Percentiles rank a stretch among this genome's conserved stretches.
phyloP scores from a whole-genome alignment of 2,113 vertebrate genomes.

The Lagopus muta region DNA sequence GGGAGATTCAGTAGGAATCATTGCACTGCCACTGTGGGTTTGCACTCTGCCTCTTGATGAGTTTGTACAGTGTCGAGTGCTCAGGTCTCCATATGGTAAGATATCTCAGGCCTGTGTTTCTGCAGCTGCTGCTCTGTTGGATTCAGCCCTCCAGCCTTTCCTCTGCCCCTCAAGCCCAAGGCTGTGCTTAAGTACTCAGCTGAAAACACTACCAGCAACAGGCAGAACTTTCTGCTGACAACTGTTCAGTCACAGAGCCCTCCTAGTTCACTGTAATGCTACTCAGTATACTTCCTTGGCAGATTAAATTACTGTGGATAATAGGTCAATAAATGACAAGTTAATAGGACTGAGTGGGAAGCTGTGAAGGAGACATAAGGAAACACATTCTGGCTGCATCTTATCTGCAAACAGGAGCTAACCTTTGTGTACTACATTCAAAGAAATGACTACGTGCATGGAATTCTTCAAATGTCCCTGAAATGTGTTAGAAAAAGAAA shows the following conservation, averaged over 20 bases:
- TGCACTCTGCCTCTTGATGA: background rate
- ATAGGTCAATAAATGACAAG: background rate
- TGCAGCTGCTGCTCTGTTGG: background rate
- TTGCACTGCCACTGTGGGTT: background rate
- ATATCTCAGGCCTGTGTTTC: background rate
- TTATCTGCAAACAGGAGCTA: background rate
- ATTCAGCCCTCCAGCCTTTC: fast-evolving
- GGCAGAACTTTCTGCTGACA: background rate
- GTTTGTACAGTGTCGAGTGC: background rate
- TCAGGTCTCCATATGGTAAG: background rate
- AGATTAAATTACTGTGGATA: background rate
- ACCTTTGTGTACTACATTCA: background rate
- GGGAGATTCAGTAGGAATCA: background rate
- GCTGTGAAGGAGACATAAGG: background rate
- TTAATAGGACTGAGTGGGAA: background rate
- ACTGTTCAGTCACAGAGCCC: background rate
- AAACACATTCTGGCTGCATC: background rate
- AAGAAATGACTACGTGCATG: background rate
- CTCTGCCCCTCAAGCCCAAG: background rate
- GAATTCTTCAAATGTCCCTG: background rate
- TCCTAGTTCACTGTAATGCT: background rate
- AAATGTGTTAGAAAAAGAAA: background rate
- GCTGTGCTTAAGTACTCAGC: background rate
- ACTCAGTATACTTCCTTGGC: background rate
- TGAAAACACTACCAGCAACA: background rate